Percentiles rank a stretch among this genome's conserved stretches.
phyloP scores from a whole-genome alignment of 2,888 invertebrate genomes.

The Cantharis flavilabris region DNA sequence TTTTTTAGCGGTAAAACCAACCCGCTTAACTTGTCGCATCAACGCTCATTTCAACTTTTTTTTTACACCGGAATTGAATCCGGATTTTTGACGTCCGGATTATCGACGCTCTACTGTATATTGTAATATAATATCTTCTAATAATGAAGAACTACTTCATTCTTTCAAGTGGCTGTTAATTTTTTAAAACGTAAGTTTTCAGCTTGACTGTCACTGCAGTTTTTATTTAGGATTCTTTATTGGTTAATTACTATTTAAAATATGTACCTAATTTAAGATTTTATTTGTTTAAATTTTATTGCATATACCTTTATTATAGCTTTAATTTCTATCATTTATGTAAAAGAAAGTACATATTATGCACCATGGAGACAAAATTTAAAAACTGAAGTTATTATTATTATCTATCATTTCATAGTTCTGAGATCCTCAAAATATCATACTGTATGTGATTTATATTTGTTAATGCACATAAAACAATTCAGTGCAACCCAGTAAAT shows the following conservation, averaged over 20 bases:
- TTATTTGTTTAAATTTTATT: not conserved
- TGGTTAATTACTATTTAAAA: not conserved
- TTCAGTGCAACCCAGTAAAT: not conserved
- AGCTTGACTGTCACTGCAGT: not conserved
- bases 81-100: too few relatives aligned
- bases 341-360: not conserved
- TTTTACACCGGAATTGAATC: too few relatives aligned
- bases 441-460: not conserved
- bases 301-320: not conserved
- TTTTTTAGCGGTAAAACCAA: too few relatives aligned
- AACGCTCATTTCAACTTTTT: too few relatives aligned
- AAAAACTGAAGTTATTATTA: not conserved
- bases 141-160: not conserved
- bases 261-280: not conserved
- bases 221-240: not conserved
- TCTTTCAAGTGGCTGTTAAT: not conserved
- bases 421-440: not conserved
- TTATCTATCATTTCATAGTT: not conserved
- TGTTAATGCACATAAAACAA: not conserved
- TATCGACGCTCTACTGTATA: too few relatives aligned
- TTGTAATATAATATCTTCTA: too few relatives aligned
- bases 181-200: not conserved
- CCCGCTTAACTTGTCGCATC: too few relatives aligned
- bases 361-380: not conserved
- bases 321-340: not conserved